These are phyloP conservation scores for Blomia tropicalis DNA, from an alignment of 2,888 invertebrate species.

Conservation along the genomic window DNA sequence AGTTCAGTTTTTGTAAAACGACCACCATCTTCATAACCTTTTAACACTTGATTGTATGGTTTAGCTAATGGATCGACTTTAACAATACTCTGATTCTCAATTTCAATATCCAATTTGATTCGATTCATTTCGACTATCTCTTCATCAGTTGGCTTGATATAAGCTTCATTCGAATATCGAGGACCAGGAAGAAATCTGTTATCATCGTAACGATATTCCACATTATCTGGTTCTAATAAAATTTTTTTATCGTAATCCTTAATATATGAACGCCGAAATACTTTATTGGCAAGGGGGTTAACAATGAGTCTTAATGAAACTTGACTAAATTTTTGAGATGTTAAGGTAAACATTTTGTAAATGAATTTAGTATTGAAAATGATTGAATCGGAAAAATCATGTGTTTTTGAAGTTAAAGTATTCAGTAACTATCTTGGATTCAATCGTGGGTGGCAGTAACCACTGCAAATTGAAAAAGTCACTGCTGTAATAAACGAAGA, in stretches of 20 bases:
- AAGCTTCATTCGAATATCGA: constrained; percentile 4
- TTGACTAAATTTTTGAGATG: no score
- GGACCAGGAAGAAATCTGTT: constrained; percentile 14
- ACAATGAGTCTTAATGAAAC: no score
- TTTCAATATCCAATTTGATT: constrained; percentile 13
- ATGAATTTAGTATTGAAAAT: no score
- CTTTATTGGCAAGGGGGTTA: no score
- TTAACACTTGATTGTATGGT: constrained; percentile 17
- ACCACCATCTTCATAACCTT: constrained; percentile 13
- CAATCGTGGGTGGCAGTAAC: no score
- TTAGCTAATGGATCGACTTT: constrained; percentile 15
- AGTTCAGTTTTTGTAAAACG: constrained; percentile 17
- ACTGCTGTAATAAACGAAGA: no score
- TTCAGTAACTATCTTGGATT: no score
- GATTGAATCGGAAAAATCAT: no score
- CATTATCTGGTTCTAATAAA: not conserved
- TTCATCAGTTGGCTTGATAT: constrained; percentile 7
- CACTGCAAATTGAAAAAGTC: no score
- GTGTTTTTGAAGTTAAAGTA: no score
- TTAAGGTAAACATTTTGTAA: no score
- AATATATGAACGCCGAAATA: not conserved
- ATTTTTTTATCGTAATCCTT: constrained; percentile 14
- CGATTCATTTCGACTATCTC: not conserved
- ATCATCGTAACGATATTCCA: constrained; percentile 8
- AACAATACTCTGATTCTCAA: not conserved